These are phyloP conservation scores for Carcina quercana DNA, from an alignment of 2,888 invertebrate species.

Conservation along the genomic window DNA sequence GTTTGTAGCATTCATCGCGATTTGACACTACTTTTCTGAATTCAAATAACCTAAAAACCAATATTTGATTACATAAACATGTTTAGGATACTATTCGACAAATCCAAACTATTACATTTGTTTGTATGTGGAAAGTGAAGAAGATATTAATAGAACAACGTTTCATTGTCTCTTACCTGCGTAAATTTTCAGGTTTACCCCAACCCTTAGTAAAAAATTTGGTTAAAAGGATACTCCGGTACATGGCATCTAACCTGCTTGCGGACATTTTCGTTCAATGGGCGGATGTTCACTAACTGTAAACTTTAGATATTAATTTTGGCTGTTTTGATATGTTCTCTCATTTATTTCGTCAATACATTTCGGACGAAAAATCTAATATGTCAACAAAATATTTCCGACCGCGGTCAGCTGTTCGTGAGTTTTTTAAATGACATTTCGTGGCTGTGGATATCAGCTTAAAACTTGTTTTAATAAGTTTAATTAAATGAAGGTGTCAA, in stretches of 20 bases:
- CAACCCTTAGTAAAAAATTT: slow-evolving; percentile 97
- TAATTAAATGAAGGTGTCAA: too few relatives aligned
- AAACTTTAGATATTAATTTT: not conserved
- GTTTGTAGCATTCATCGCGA: slow-evolving; percentile 85
- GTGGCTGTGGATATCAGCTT: too few relatives aligned
- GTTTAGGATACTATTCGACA: too few relatives aligned
- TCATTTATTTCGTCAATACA: slow-evolving; percentile 31
- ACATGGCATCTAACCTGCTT: slow-evolving; percentile 84
- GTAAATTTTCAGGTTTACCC: slow-evolving; percentile 94
- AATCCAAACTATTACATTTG: too few relatives aligned
- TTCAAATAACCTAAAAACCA: slow-evolving; percentile 85
- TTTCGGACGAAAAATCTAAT: slow-evolving; percentile 31
- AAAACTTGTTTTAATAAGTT: too few relatives aligned
- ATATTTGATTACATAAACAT: slow-evolving; percentile 14
- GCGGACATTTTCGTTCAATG: slow-evolving; percentile 61
- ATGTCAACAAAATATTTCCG: slow-evolving; percentile 16
- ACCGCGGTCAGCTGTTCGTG: slow-evolving; percentile 26
- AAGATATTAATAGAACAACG: too few relatives aligned
- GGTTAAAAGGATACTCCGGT: slow-evolving; percentile 89
- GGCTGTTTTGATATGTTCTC: not conserved
- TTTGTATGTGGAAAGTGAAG: too few relatives aligned
- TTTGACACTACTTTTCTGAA: slow-evolving; percentile 91
- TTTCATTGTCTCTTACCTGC: slow-evolving; percentile 73
- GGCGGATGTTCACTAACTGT: slow-evolving; percentile 2
- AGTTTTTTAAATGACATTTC: too few relatives aligned